Evolutionary conservation across 2,113 vertebrate species (phyloP), one percentile per base, ranked within the genome.

Genomic region (Crocuta crocuta): DNA sequence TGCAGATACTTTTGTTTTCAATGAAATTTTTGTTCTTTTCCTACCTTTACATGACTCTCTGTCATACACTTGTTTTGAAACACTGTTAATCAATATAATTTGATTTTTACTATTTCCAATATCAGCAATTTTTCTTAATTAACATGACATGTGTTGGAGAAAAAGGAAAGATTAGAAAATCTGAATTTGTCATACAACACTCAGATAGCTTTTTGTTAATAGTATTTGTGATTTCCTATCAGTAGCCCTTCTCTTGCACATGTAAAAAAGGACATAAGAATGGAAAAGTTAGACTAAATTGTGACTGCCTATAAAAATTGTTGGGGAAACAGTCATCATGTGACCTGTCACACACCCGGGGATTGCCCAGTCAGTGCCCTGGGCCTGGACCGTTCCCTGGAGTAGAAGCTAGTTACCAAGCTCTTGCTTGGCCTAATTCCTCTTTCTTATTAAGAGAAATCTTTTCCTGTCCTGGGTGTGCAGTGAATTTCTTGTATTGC

Each of bases 11-110:
- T 53, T 97, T 96, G 96, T 96, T 84, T 97, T 96, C 89, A 91
- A 79, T 93, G n/a, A 73, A 65, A 63, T 66, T 98, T 96, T 96
- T 93, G 19, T 94, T 95, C 19, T 19, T 87, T 98, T 98, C 28
- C 26, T 80, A 78, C 88, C 1, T 97, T 97, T 81, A 73, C 94
- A 85, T 87, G 33, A 95, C 45, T 96, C 33, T 50, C n/a, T 76
- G 71, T 97, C 55, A 95, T 97, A 76, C 11, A 92, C 87, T 95
- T 73, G 84, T 97, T 94, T 21, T 13, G 90, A 74, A 95, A n/a
- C 48, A 71, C 4, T 68, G 78, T 5, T 80, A 93, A 91, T 96
- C 58, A 91, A 79, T 93, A 65, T 94, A 92, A 83, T 83, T 39
- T 84, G 88, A 19, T 5, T 79, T 86, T 87, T 92, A 61, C 50